Percentiles rank a stretch among this genome's conserved stretches.
These are phyloP conservation scores for Andricus quercusramuli DNA, from an alignment of 2,888 invertebrate species.

Conservation along the genomic window DNA sequence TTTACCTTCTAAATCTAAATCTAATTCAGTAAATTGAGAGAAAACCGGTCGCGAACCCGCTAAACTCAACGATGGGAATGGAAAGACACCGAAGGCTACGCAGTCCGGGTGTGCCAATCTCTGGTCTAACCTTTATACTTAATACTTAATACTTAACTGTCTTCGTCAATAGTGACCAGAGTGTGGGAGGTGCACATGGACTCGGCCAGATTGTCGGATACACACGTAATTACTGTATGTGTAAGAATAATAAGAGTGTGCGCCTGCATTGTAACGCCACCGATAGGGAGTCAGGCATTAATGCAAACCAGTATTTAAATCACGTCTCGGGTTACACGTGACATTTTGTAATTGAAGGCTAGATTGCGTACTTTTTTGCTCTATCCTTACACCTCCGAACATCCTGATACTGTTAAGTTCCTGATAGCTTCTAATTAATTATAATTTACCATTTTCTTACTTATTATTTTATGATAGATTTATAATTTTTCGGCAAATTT, in stretches of 20 bases:
- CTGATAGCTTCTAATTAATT: not conserved
- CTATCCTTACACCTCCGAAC: slow-evolving; percentile 6
- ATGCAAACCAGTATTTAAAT: slow-evolving; percentile 33
- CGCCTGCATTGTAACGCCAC: slow-evolving; percentile 34
- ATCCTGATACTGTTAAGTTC: not conserved
- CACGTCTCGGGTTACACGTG: slow-evolving; percentile 17
- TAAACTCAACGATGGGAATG: slow-evolving; percentile 28
- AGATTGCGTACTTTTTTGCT: slow-evolving; percentile 2
- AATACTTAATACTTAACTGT: slow-evolving; percentile 11
- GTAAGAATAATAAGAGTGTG: slow-evolving; percentile 14
- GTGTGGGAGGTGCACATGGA: slow-evolving; percentile 18
- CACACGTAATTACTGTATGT: slow-evolving; percentile 26
- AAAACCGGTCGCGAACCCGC: not conserved
- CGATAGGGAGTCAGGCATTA: not conserved
- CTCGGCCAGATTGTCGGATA: not conserved
- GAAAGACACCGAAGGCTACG: slow-evolving; percentile 20
- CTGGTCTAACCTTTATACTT: slow-evolving; percentile 25
- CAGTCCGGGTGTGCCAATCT: slow-evolving; percentile 32
- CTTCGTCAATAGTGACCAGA: slow-evolving; percentile 10
- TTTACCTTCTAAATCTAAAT: not conserved
- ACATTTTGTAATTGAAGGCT: slow-evolving; percentile 35
- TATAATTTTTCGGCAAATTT: too few relatives aligned
- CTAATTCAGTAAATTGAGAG: not conserved
- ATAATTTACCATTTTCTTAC: too few relatives aligned
- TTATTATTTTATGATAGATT: too few relatives aligned